Conservation (phyloP, 2,113 vertebrate genomes). For the Lepus americanus region DNA sequence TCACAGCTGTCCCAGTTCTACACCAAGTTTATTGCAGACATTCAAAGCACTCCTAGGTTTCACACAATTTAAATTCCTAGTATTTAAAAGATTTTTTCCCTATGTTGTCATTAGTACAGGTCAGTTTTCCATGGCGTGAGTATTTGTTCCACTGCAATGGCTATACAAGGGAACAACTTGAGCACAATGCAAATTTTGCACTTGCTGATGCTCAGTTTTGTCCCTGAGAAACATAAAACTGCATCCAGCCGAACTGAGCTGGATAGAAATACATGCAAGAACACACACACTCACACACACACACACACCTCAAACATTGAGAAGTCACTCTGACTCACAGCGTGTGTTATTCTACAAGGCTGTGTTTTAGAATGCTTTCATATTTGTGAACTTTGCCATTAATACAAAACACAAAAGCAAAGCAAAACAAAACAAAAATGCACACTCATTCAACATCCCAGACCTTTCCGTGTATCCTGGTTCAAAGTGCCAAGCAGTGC, state of each 20-base stretch:
- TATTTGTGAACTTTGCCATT: not conserved
- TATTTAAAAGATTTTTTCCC: not conserved
- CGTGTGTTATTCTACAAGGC: not conserved
- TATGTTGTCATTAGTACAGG: not conserved
- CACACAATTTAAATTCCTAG: not conserved
- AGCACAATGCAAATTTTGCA: not conserved
- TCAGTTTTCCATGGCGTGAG: not conserved
- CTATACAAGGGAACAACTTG: not conserved
- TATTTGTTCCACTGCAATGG: not conserved
- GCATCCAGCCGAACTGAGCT: not conserved
- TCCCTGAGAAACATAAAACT: not conserved
- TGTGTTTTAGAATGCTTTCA: not conserved
- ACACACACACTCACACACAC: not conserved
- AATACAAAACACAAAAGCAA: not conserved
- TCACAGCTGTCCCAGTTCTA: not conserved
- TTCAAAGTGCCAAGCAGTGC: not conserved
- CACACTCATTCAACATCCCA: not conserved
- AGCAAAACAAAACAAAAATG: not conserved
- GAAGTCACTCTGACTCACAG: accelerated
- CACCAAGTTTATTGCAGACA: not conserved
- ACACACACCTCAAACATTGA: not conserved
- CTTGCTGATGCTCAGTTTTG: not conserved
- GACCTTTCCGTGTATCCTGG: not conserved
- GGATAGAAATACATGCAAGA: accelerated
- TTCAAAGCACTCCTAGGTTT: not conserved